Conservation (phyloP, 2,888 invertebrate species). For the Pediacus dermestoides region DNA sequence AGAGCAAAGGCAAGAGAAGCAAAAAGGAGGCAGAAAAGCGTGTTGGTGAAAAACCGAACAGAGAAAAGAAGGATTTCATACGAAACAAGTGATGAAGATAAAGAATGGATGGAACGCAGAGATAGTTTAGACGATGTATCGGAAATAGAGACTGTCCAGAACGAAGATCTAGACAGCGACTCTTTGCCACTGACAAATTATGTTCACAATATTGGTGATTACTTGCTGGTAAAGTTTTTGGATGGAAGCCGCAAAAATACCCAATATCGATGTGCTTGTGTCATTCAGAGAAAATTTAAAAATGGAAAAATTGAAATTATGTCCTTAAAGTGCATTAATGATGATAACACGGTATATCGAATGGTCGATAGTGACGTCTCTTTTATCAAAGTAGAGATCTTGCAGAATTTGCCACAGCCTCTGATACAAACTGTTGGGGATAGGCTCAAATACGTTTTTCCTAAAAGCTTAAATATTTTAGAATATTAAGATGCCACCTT, state of each 20-base stretch:
- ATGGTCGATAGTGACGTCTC: no score
- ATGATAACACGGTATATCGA: no score
- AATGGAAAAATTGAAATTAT: no score
- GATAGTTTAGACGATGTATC: conserved; percentile 14
- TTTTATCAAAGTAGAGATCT: no score
- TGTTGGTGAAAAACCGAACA: conserved; percentile 8
- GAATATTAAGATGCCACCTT: no score
- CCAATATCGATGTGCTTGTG: conserved; percentile 9
- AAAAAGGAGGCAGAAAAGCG: conserved; percentile 9
- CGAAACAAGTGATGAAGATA: conserved; percentile 13
- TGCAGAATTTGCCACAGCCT: no score
- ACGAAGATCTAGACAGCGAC: conserved; percentile 5
- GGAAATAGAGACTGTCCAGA: background rate
- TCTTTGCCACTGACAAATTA: conserved; percentile 7
- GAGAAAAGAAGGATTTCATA: conserved; percentile 11
- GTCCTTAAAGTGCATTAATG: no score
- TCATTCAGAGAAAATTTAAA: no score
- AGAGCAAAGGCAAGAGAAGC: conserved; percentile 13
- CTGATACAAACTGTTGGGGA: no score
- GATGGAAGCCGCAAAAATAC: no score
- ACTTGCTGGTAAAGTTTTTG: conserved; percentile 8
- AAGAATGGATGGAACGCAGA: conserved; percentile 14
- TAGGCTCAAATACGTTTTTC: no score
- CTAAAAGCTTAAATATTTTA: no score
- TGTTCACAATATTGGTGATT: conserved; percentile 13